phyloP scores from a whole-genome alignment of 2,113 vertebrate genomes.

The Oncorhynchus nerka region DNA sequence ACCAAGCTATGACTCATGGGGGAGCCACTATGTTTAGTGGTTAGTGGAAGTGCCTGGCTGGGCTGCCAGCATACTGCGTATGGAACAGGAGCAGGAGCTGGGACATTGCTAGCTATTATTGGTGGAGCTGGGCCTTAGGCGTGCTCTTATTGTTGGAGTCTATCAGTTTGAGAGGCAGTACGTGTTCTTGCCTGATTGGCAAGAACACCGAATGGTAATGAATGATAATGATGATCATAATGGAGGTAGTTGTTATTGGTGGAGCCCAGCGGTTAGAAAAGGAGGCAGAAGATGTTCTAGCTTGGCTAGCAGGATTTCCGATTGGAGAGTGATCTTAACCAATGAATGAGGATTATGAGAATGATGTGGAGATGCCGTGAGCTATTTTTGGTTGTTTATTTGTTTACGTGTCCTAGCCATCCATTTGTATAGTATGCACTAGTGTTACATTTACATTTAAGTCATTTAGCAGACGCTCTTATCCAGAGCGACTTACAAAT shows the following conservation, averaged over 20 bases:
- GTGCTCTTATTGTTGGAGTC: constrained; percentile 27
- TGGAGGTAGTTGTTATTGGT: constrained; percentile 22
- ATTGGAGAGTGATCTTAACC: background rate
- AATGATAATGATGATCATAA: background rate
- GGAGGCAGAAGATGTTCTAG: background rate
- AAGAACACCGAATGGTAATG: background rate
- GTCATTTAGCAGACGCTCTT: too few relatives aligned
- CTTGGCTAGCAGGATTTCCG: background rate
- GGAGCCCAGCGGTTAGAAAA: background rate
- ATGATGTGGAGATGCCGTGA: background rate
- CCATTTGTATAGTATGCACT: background rate
- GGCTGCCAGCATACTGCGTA: constrained; percentile 33
- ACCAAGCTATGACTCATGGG: constrained; percentile 54
- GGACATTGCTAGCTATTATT: constrained; percentile 26
- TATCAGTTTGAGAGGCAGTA: constrained; percentile 28
- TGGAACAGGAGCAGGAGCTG: constrained; percentile 47
- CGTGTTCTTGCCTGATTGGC: background rate
- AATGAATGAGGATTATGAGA: background rate
- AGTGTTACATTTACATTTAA: too few relatives aligned
- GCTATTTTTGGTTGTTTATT: background rate
- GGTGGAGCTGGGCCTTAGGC: background rate
- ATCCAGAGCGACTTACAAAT: too few relatives aligned
- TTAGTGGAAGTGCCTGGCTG: constrained; percentile 48
- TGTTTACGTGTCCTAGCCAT: background rate
- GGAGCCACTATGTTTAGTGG: constrained; percentile 61